Conservation (phyloP, 2,797 vertebrate genomes). For the Morelia viridis region DNA sequence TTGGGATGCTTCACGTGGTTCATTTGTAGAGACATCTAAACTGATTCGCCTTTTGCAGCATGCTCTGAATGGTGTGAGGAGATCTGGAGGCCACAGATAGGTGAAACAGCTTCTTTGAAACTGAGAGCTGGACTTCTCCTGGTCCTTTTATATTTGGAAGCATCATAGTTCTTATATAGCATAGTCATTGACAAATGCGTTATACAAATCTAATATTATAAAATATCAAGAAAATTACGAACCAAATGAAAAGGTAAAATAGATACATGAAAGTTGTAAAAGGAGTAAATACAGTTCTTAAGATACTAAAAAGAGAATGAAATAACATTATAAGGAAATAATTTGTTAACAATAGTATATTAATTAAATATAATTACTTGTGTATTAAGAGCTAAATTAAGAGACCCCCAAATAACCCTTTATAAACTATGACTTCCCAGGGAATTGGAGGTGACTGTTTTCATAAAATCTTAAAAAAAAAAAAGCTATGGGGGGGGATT, state of each 20-base stretch:
- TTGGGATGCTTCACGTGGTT: background rate
- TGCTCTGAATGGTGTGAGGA: background rate
- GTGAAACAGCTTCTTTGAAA: background rate
- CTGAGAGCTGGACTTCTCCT: background rate
- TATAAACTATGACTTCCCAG: background rate
- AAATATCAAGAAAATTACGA: background rate
- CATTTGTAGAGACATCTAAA: background rate
- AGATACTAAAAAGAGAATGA: background rate
- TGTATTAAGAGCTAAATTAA: background rate
- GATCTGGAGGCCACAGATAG: background rate
- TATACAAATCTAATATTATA: background rate
- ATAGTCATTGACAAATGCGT: background rate
- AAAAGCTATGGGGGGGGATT: background rate
- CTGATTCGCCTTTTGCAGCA: background rate
- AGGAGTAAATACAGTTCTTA: background rate
- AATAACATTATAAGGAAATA: background rate
- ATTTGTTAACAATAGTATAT: background rate
- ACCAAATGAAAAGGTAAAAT: background rate
- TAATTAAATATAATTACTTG: background rate
- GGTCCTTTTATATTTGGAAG: background rate
- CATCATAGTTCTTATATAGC: background rate
- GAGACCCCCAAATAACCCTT: background rate
- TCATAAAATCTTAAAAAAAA: background rate
- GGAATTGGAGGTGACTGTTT: background rate
- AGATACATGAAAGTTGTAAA: background rate